A percentile compares a stretch with the other conserved stretches of the same genome.
Conservation (phyloP, 2,797 vertebrate species). For the Myiotriccus ornatus region DNA sequence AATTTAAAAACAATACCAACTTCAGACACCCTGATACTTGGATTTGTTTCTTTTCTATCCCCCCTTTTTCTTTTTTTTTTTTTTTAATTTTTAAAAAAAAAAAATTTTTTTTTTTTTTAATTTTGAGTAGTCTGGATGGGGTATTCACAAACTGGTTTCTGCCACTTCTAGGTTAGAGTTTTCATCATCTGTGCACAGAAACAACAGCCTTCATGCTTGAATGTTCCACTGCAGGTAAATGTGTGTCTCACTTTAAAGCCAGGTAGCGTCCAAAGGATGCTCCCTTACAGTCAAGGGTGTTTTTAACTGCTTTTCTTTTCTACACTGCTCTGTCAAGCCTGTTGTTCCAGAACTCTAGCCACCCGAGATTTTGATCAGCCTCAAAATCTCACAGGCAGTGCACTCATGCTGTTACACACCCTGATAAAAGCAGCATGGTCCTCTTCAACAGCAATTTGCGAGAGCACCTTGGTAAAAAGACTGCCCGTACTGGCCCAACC, state of each 20-base stretch:
- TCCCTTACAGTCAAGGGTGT: neutral
- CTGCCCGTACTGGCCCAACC: neutral
- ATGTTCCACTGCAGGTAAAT: neutral
- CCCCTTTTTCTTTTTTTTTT: no score
- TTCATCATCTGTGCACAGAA: neutral
- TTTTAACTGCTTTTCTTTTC: neutral
- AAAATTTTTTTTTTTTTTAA: neutral
- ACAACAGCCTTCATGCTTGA: neutral
- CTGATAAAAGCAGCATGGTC: neutral
- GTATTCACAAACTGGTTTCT: neutral
- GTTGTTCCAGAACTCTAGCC: neutral
- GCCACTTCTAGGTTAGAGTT: neutral
- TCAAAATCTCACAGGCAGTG: neutral
- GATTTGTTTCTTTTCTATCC: neutral
- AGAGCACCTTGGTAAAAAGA: neutral
- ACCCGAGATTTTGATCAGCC: neutral
- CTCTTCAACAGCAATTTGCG: neutral
- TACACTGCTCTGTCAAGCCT: neutral
- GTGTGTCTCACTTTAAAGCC: neutral
- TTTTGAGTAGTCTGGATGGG: neutral
- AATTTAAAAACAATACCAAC: constrained; percentile 1
- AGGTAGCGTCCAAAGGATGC: neutral
- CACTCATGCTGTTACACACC: neutral
- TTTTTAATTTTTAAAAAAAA: no score
- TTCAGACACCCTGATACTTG: neutral